Evolutionary conservation across 2,797 vertebrate species (phyloP).

Genomic region (Smutsia gigantea): DNA sequence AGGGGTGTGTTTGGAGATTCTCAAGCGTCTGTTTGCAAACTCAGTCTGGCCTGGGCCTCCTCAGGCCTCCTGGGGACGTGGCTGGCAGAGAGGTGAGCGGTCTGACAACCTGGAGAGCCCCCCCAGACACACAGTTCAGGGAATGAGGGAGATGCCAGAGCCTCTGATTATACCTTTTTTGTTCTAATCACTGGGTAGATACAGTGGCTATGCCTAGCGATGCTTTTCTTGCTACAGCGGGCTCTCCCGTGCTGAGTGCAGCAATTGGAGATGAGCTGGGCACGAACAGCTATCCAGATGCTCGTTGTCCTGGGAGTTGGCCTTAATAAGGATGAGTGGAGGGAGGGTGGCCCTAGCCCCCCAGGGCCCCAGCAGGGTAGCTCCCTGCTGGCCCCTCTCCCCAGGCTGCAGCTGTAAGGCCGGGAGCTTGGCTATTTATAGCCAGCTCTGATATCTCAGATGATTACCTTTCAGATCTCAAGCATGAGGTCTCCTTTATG

Average conservation of each 20-base stretch:
- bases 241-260: conserved; percentile 47
- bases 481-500: conserved; percentile 71
- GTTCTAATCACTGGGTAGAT: conserved; percentile 64
- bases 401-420: neutral
- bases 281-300: conserved; percentile 56
- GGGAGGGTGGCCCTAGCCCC: neutral
- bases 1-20: conserved; percentile 46
- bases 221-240: conserved; percentile 24
- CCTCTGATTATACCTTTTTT: conserved; percentile 68
- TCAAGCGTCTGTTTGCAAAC: conserved; percentile 66
- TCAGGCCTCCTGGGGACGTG: neutral
- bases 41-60: conserved; percentile 41
- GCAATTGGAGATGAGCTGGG: conserved; percentile 52
- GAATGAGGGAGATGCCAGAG: conserved; percentile 18
- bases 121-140: conserved; percentile 31
- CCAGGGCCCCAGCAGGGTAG: neutral
- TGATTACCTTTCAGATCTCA: conserved; percentile 73
- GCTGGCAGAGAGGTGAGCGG: neutral
- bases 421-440: conserved; percentile 49
- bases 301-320: neutral
- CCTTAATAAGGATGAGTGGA: conserved; percentile 23
- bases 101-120: conserved; percentile 42
- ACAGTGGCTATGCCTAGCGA: neutral
- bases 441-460: conserved; percentile 19
- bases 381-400: neutral